A percentile compares a stretch with the other conserved stretches of the same genome.
phyloP scores from a whole-genome alignment of 2,113 vertebrate genomes.

The Elaphurus davidianus region DNA sequence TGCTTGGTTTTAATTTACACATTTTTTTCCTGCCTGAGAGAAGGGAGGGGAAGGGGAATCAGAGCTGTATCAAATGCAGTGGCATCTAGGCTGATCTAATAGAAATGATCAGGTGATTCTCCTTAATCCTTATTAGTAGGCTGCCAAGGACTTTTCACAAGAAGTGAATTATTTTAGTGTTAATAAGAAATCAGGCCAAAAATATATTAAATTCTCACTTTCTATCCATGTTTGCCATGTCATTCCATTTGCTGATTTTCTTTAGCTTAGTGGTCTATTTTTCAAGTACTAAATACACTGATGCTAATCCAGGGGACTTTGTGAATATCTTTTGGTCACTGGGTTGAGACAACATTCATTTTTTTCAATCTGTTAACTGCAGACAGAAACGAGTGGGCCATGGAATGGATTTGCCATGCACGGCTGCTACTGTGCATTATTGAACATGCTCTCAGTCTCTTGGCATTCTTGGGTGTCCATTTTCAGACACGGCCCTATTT shows the following conservation, averaged over 20 bases:
- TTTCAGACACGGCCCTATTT: background rate
- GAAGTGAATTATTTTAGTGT: background rate
- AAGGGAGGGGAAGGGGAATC: background rate
- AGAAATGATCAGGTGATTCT: background rate
- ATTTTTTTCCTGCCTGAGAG: background rate
- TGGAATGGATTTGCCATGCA: background rate
- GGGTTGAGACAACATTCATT: background rate
- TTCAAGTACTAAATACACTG: background rate
- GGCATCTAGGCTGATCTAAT: background rate
- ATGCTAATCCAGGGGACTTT: background rate
- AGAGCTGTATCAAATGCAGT: background rate
- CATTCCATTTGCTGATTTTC: background rate
- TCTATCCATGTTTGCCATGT: background rate
- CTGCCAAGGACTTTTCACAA: background rate
- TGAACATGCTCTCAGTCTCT: background rate
- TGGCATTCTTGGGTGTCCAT: background rate
- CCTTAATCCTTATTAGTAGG: background rate
- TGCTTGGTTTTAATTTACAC: background rate
- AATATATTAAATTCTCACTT: background rate
- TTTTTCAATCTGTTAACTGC: background rate
- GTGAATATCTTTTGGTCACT: background rate
- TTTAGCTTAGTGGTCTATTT: conserved; percentile 6
- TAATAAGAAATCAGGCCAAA: background rate
- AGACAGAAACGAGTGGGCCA: background rate
- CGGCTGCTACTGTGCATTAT: background rate